phyloP scores from a whole-genome alignment of 2,113 vertebrate genomes.

The Vireo altiloquus region DNA sequence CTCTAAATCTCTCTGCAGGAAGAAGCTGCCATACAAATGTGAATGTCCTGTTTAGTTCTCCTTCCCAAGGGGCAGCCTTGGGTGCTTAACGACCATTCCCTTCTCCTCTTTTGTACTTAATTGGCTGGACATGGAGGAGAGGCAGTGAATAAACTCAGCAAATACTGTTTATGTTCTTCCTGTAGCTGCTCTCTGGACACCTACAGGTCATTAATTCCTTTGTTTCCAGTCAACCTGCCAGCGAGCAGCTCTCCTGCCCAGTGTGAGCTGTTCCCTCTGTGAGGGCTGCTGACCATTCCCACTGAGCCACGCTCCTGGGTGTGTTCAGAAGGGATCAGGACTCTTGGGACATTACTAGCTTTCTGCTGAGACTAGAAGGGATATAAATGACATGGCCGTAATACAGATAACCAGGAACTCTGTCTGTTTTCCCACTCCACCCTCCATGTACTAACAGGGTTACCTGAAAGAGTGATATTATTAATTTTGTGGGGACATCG shows the following conservation, averaged over 20 bases:
- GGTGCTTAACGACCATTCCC: neutral
- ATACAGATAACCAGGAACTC: neutral
- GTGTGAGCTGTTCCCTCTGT: neutral
- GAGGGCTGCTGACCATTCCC: neutral
- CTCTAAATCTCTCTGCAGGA: neutral
- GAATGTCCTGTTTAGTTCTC: neutral
- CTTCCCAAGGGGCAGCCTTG: neutral
- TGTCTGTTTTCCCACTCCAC: neutral
- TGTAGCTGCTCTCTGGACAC: constrained; percentile 6
- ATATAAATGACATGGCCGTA: neutral
- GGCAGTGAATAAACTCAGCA: neutral
- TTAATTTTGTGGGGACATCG: neutral
- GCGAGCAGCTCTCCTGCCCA: neutral
- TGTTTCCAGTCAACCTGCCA: neutral
- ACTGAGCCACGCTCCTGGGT: neutral
- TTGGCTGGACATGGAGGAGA: neutral
- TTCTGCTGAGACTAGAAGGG: neutral
- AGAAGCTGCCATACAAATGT: neutral
- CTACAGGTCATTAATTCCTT: neutral
- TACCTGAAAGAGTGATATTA: neutral
- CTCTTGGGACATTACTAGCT: neutral
- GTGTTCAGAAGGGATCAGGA: neutral
- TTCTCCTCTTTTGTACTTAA: neutral
- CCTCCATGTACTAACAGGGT: neutral
- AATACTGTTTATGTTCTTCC: constrained; percentile 7